Conservation (phyloP, 1,140 invertebrate genomes). For the Drosophila athabasca region DNA sequence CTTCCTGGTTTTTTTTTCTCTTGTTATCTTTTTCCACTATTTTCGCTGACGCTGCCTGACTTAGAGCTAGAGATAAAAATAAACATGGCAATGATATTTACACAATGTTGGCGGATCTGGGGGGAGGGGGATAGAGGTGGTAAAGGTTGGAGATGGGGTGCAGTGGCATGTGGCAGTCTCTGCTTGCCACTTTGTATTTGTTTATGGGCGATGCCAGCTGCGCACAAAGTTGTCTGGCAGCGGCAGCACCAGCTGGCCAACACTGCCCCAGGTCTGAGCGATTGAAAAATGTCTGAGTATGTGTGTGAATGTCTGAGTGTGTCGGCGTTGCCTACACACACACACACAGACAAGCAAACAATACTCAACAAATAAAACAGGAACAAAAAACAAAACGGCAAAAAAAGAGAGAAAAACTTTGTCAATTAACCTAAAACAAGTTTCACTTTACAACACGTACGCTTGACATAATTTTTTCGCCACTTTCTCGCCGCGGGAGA, state of each 20-base stretch:
- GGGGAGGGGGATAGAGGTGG: not conserved
- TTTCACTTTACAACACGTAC: constrained; percentile 75
- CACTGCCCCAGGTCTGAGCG: constrained; percentile 66
- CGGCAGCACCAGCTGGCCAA: constrained; percentile 47
- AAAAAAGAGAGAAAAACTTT: constrained; percentile 65
- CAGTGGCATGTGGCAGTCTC: constrained; percentile 28
- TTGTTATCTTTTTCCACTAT: constrained; percentile 16
- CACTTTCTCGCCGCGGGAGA: constrained; percentile 5
- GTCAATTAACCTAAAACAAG: constrained; percentile 82
- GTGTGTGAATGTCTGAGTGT: constrained; percentile 18
- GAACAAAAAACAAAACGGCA: constrained; percentile 27
- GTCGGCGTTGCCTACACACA: constrained; percentile 26
- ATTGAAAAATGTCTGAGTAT: constrained; percentile 56
- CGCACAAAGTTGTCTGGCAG: constrained; percentile 61
- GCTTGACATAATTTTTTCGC: constrained; percentile 69
- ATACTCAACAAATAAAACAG: constrained; percentile 17
- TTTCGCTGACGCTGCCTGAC: constrained; percentile 46
- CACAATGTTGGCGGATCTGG: constrained; percentile 61
- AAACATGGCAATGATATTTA: constrained; percentile 81
- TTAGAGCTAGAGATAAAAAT: constrained; percentile 79
- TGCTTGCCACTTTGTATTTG: constrained; percentile 73
- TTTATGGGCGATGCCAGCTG: constrained; percentile 70
- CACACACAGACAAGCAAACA: constrained; percentile 28
- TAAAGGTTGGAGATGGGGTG: constrained; percentile 7
- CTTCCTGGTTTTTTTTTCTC: constrained; percentile 14